Conservation (phyloP, 2,113 vertebrate genomes). For the Pteropus alecto region DNA sequence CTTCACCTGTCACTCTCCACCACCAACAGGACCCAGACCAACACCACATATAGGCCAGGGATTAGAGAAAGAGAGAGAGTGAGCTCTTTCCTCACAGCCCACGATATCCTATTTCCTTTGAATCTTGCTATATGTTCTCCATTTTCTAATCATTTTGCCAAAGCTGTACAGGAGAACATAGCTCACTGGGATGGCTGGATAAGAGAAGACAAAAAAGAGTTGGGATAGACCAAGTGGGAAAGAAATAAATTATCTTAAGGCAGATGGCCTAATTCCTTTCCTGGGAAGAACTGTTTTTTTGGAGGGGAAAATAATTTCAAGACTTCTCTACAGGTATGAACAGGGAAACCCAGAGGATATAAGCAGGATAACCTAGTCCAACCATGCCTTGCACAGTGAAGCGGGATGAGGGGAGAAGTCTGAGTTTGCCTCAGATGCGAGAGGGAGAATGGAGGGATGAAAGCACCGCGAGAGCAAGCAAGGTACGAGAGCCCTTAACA, state of each 20-base stretch:
- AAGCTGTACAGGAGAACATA: background rate
- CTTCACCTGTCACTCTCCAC: background rate
- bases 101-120: background rate
- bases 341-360: background rate
- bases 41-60: background rate
- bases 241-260: background rate
- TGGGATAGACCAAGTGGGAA: background rate
- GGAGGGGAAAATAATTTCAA: background rate
- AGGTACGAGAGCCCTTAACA: background rate
- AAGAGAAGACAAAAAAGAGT: background rate
- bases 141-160: background rate
- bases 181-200: background rate
- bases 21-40: background rate
- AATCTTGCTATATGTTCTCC: background rate
- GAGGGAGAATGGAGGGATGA: background rate
- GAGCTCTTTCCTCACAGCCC: background rate
- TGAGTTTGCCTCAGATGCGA: background rate
- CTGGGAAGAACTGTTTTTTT: background rate
- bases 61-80: background rate
- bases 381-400: background rate
- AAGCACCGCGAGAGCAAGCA: background rate
- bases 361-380: background rate
- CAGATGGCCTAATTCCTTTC: background rate
- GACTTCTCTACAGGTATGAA: background rate
- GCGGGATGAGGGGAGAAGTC: background rate